phyloP scores from a whole-genome alignment of 2,888 invertebrate genomes.

The Drosophila nigricruria region DNA sequence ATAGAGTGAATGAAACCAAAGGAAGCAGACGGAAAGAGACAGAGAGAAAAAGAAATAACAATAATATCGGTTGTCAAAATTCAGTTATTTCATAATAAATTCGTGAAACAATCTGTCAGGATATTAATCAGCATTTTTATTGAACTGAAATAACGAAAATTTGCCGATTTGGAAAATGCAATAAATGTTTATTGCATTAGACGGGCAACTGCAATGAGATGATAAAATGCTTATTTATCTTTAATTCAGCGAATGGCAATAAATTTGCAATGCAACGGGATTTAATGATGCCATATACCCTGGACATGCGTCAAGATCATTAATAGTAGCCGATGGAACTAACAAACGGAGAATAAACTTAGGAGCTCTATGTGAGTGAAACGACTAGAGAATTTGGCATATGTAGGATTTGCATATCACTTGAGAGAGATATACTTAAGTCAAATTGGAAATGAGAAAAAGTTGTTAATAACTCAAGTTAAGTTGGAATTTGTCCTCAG shows the following conservation, averaged over 20 bases:
- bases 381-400: too few species aligned
- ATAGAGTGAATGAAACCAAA: background rate
- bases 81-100: background rate
- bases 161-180: slow-evolving; percentile 12
- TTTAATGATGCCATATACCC: slow-evolving; percentile 4
- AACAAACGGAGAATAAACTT: too few species aligned
- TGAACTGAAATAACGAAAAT: background rate
- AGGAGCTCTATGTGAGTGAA: too few species aligned
- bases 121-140: slow-evolving; percentile 2
- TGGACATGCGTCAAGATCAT: background rate
- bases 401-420: background rate
- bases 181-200: slow-evolving; percentile 16
- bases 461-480: too few species aligned
- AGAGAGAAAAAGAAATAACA: background rate
- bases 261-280: slow-evolving; percentile 9
- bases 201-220: slow-evolving; percentile 12
- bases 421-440: background rate
- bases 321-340: background rate
- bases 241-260: slow-evolving; percentile 20
- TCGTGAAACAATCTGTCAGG: background rate
- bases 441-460: too few species aligned
- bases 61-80: background rate
- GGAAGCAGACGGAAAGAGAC: background rate
- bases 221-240: slow-evolving; percentile 14
- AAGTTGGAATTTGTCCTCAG: too few species aligned